phyloP scores from a whole-genome alignment of 2,797 vertebrate genomes.

The Schizopygopsis pylzovi region DNA sequence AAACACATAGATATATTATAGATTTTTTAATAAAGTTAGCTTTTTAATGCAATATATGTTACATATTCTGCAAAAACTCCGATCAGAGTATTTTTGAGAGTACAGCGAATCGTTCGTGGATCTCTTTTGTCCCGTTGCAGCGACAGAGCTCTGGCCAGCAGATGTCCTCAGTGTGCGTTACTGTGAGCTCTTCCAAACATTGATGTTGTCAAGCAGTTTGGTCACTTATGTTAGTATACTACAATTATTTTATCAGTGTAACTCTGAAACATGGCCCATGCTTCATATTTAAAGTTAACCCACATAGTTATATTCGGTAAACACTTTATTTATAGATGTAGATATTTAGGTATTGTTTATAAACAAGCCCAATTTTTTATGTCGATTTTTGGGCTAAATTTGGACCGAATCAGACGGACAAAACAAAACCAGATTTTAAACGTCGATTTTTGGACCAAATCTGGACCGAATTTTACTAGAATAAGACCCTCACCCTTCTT shows the following conservation, averaged over 20 bases:
- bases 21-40: too few relatives aligned
- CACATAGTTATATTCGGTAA: not conserved
- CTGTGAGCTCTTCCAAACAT: not conserved
- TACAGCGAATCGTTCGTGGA: too few relatives aligned
- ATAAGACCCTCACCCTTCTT: too few relatives aligned
- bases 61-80: not conserved
- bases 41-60: not conserved
- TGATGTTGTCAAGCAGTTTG: not conserved
- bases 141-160: not conserved
- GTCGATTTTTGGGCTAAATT: too few relatives aligned
- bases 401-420: too few relatives aligned
- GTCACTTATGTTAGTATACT: not conserved
- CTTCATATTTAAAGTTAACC: not conserved
- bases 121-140: not conserved
- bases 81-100: not conserved
- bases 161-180: not conserved
- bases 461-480: too few relatives aligned
- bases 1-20: not conserved
- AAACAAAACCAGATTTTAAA: too few relatives aligned
- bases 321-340: not conserved
- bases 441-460: too few relatives aligned
- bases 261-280: not conserved
- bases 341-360: not conserved
- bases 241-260: not conserved
- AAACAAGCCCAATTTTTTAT: too few relatives aligned